These are phyloP conservation scores for Lanius ludovicianus DNA, from an alignment of 2,113 vertebrate species.

Conservation along the genomic window DNA sequence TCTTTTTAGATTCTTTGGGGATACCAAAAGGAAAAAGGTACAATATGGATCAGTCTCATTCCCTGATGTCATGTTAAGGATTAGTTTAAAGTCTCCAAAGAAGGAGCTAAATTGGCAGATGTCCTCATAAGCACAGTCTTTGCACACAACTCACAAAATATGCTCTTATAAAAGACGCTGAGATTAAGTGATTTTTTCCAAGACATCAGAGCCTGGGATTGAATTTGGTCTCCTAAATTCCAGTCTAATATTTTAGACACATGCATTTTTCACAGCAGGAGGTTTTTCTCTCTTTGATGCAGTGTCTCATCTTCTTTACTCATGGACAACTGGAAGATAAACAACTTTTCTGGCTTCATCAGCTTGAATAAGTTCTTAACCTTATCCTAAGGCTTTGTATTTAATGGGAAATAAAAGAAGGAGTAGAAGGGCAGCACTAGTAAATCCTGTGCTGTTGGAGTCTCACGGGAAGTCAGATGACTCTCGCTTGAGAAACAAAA, in stretches of 20 bases:
- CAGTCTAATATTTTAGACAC: background rate
- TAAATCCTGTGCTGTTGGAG: slow-evolving; percentile 7
- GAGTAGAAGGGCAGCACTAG: background rate
- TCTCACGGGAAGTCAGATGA: slow-evolving; percentile 24
- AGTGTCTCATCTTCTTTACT: background rate
- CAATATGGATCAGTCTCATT: background rate
- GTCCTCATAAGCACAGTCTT: background rate
- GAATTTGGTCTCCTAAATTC: background rate
- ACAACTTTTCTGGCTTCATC: background rate
- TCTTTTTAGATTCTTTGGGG: background rate
- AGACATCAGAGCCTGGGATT: background rate
- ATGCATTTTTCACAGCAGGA: background rate
- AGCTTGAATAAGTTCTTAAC: background rate
- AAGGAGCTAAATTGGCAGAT: background rate
- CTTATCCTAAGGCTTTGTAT: slow-evolving; percentile 13
- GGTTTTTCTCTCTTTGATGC: background rate
- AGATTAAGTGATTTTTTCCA: background rate
- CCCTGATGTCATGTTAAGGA: background rate
- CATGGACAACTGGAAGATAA: background rate
- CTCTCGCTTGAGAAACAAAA: slow-evolving; percentile 1
- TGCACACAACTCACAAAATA: background rate
- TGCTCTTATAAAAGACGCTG: background rate
- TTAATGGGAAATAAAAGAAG: slow-evolving; percentile 35
- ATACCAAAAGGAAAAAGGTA: background rate
- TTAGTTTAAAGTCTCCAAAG: background rate